Conservation (phyloP, 23 tunicate genomes). For the Styela plicata region DNA sequence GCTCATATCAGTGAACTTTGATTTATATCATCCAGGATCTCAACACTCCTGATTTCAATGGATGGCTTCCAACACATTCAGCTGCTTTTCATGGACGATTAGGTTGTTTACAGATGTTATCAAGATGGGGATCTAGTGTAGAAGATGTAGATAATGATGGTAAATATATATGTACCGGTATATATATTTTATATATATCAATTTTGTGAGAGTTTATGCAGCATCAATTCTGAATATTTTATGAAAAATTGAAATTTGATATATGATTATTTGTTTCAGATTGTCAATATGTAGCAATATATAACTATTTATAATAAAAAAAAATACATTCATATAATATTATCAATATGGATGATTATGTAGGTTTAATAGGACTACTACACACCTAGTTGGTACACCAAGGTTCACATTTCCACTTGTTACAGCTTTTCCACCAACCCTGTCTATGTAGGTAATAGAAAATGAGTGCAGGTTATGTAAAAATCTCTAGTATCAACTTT, state of each 20-base stretch:
- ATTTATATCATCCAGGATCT: conserved; percentile 53
- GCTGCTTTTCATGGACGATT: conserved; percentile 87
- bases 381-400: too few species aligned
- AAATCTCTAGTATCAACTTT: too few species aligned
- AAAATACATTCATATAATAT: too few species aligned
- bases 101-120: conserved; percentile 84
- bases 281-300: background rate
- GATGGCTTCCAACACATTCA: conserved; percentile 85
- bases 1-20: too few species aligned
- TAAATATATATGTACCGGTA: conserved; percentile 12
- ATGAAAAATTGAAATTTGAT: background rate
- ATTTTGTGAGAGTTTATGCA: too few species aligned
- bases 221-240: background rate
- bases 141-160: conserved; percentile 92
- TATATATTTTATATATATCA: too few species aligned
- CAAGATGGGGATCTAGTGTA: conserved; percentile 78
- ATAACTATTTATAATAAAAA: background rate
- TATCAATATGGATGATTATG: too few species aligned
- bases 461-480: too few species aligned
- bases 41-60: conserved; percentile 74
- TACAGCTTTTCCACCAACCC: too few species aligned
- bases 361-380: too few species aligned
- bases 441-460: too few species aligned
- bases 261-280: background rate
- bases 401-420: too few species aligned